Percentiles rank a stretch among this genome's conserved stretches.
Conservation (phyloP, 1,140 invertebrate genomes). For the Apis dorsata region DNA sequence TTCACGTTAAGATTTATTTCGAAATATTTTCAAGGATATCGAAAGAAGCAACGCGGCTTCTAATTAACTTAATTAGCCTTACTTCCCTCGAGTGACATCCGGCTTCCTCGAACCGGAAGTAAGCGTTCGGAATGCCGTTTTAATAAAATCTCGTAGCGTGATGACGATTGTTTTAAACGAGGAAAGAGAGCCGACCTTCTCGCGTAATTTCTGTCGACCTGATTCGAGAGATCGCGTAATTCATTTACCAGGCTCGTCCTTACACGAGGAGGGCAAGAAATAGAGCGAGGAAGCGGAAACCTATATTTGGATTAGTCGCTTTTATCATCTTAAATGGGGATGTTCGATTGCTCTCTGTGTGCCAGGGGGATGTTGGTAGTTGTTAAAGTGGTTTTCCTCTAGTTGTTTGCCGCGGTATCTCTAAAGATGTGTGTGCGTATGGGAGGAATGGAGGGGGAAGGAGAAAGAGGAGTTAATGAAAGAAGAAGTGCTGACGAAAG, state of each 20-base stretch:
- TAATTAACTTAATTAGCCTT: neutral
- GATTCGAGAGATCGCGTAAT: constrained; percentile 25
- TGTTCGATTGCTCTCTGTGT: constrained; percentile 4
- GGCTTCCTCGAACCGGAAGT: neutral
- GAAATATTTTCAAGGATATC: neutral
- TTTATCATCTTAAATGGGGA: constrained; percentile 25
- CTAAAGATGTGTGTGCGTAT: neutral
- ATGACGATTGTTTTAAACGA: constrained; percentile 19
- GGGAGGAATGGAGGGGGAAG: too few species aligned
- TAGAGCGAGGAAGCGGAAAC: constrained; percentile 44
- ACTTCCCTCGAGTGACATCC: neutral
- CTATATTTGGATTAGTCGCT: constrained; percentile 48
- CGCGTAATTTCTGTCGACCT: constrained; percentile 9
- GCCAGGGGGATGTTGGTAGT: neutral
- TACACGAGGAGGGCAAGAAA: neutral
- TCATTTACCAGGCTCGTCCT: constrained; percentile 36
- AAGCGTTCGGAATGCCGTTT: neutral
- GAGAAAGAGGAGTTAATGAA: neutral
- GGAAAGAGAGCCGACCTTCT: constrained; percentile 30
- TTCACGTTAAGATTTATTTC: too few species aligned
- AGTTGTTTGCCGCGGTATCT: neutral
- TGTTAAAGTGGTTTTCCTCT: neutral
- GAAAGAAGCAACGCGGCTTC: neutral
- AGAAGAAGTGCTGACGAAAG: constrained; percentile 11
- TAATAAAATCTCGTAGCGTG: neutral